Percentiles rank a stretch among this genome's conserved stretches.
Conservation (phyloP, 1,140 invertebrate species). For the Teleogryllus occipitalis region DNA sequence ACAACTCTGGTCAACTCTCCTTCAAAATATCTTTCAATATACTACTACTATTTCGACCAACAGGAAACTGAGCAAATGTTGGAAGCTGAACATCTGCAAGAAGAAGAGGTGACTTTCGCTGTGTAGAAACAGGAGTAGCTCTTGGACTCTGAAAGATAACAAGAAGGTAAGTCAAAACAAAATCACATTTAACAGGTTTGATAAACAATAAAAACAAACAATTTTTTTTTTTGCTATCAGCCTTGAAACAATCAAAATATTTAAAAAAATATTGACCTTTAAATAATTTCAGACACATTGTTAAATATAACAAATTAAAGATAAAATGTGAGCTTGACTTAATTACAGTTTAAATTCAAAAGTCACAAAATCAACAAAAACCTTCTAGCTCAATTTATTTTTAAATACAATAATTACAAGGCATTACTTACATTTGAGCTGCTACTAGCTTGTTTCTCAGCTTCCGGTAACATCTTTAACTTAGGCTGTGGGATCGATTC, state of each 20-base stretch:
- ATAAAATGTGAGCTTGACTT: too few species aligned
- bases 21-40: constrained; percentile 60
- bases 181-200: neutral
- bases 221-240: too few species aligned
- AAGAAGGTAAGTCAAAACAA: neutral
- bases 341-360: too few species aligned
- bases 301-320: too few species aligned
- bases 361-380: too few species aligned
- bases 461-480: constrained; percentile 50
- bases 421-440: neutral
- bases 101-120: constrained; percentile 41
- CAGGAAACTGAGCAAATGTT: constrained; percentile 51
- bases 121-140: neutral
- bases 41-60: constrained; percentile 55
- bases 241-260: too few species aligned
- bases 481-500: constrained; percentile 66
- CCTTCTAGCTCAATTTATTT: neutral
- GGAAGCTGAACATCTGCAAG: constrained; percentile 49
- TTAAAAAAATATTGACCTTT: too few species aligned
- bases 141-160: neutral
- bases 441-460: constrained; percentile 13
- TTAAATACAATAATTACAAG: neutral
- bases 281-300: too few species aligned
- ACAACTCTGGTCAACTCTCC: constrained; percentile 42
- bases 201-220: neutral